phyloP scores from a whole-genome alignment of 2,113 vertebrate species.

The Loxodonta africana region DNA sequence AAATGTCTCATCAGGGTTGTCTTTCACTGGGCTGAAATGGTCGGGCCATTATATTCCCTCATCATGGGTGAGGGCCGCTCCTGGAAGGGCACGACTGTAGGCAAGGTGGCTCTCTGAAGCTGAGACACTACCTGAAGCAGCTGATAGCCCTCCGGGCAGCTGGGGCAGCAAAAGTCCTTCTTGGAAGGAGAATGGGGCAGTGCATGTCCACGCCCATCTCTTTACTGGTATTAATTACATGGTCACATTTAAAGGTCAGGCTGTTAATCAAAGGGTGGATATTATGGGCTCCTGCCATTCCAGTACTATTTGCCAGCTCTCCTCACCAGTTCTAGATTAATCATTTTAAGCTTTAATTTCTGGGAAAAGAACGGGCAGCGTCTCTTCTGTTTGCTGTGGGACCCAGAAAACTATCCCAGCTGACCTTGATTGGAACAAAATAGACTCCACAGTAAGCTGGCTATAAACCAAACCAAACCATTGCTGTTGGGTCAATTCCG shows the following conservation, averaged over 20 bases:
- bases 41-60: neutral
- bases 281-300: neutral
- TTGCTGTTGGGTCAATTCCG: no score
- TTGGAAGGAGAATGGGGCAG: neutral
- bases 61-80: no score
- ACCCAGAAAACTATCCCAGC: neutral
- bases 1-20: neutral
- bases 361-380: conserved; percentile 37
- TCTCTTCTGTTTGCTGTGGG: neutral
- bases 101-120: rapidly evolving
- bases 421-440: neutral
- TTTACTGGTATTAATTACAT: neutral
- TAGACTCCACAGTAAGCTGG: neutral
- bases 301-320: neutral
- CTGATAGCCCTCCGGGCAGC: no score
- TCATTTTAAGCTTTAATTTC: neutral
- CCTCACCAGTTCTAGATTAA: neutral
- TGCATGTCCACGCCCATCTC: neutral
- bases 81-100: neutral
- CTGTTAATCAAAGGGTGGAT: neutral
- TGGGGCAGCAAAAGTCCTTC: neutral
- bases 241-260: neutral
- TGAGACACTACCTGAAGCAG: neutral
- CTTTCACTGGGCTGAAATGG: no score
- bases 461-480: neutral